Evolutionary conservation across 2,888 invertebrate genomes (phyloP).

Genomic region (Branchellion lobata): DNA sequence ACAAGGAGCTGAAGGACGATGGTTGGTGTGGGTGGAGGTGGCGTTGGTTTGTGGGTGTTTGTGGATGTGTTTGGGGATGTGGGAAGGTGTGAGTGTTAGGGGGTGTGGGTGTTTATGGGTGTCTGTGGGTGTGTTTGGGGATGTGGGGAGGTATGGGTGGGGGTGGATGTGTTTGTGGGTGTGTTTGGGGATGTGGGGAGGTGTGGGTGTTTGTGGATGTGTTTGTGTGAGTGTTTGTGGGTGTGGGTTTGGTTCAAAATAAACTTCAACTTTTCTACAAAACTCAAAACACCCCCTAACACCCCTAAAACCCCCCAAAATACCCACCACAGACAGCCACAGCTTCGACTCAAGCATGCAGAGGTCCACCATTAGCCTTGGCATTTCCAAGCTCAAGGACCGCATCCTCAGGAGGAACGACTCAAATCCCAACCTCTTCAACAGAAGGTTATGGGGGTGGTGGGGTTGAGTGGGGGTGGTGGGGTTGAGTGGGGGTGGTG

Average conservation of each 20-base stretch:
- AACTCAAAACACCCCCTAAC: no score
- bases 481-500: neutral
- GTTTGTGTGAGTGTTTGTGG: neutral
- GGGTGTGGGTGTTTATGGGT: neutral
- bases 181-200: neutral
- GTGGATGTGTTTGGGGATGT: no score
- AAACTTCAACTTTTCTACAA: no score
- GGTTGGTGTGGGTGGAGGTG: neutral
- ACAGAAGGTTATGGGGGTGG: neutral
- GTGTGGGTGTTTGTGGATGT: neutral
- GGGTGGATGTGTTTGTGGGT: neutral
- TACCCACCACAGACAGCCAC: neutral
- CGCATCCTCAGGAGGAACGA: neutral
- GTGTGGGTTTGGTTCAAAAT: no score
- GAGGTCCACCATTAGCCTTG: neutral
- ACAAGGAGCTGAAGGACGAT: neutral
- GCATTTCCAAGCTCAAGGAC: slow-evolving; percentile 7
- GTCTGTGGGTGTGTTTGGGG: neutral
- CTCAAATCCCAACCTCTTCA: neutral
- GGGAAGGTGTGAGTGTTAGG: no score
- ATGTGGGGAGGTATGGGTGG: neutral
- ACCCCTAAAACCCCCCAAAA: no score
- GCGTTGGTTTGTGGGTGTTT: neutral
- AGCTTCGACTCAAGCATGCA: neutral
- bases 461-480: neutral